A percentile compares a stretch with the other conserved stretches of the same genome.
phyloP scores from a whole-genome alignment of 2,888 invertebrate species.

The Drosophila austrosaltans region DNA sequence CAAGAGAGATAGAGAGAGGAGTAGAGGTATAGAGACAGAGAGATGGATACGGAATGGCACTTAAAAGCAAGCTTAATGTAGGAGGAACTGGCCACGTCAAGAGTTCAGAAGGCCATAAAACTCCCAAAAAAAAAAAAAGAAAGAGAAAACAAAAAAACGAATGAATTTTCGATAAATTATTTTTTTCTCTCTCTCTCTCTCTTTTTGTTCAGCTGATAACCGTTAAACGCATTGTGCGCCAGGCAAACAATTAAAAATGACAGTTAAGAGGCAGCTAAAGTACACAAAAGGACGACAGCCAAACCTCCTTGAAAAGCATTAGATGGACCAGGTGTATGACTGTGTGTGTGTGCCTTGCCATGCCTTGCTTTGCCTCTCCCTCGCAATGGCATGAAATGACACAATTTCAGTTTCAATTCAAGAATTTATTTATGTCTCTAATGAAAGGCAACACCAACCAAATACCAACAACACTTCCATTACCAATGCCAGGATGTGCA shows the following conservation, averaged over 20 bases:
- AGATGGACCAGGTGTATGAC: slow-evolving; percentile 47
- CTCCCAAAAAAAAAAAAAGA: slow-evolving; percentile 29
- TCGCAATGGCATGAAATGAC: slow-evolving; percentile 78
- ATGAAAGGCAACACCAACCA: slow-evolving; percentile 73
- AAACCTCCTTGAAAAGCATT: slow-evolving; percentile 44
- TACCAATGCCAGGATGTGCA: slow-evolving; percentile 24
- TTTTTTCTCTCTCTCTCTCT: slow-evolving; percentile 14
- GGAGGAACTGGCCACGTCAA: slow-evolving; percentile 60
- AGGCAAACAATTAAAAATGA: slow-evolving; percentile 71
- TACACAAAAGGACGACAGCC: slow-evolving; percentile 30
- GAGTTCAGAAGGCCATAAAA: slow-evolving; percentile 65
- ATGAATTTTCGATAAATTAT: slow-evolving; percentile 61
- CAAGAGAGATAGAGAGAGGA: slow-evolving; percentile 19
- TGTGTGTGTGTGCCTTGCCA: slow-evolving; percentile 8
- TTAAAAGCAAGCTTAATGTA: slow-evolving; percentile 75
- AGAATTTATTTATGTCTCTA: slow-evolving; percentile 41
- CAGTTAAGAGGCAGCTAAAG: slow-evolving; percentile 49
- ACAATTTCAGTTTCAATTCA: slow-evolving; percentile 79
- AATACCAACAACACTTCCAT: slow-evolving; percentile 26
- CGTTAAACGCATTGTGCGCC: slow-evolving; percentile 41
- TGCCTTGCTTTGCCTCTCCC: not conserved
- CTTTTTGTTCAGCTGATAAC: slow-evolving; percentile 39
- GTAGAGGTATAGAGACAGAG: slow-evolving; percentile 15
- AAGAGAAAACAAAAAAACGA: slow-evolving; percentile 16
- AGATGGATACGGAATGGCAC: slow-evolving; percentile 56